Evolutionary conservation across 2,888 invertebrate genomes (phyloP), one percentile per base, ranked within the genome.

Genomic region (Leptinotarsa peninsularis): DNA sequence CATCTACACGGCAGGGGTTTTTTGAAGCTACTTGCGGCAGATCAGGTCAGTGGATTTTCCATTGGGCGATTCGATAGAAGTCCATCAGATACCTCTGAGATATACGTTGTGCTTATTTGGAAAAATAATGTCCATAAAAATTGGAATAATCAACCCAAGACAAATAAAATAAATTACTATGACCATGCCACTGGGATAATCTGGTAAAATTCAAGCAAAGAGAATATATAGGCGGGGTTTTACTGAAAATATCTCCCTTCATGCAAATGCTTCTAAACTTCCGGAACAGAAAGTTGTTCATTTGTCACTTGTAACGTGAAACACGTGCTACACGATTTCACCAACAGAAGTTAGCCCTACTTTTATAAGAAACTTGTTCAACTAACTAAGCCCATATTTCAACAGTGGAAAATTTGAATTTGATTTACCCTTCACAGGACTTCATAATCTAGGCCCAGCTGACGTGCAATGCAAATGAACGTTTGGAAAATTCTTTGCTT

Each of bases 261-360:
- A 63, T 63, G 63, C 43, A 63, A 43, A 63, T 63, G 63, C 17
- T 17, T 15, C 18, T 0, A 63, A 63, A 63, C 63, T 63, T 63
- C 63, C 27, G 33, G 27, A 63, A 63, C 63, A 63, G 63, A 63
- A 63, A 63, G 63, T 63, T 63, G 63, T 63, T 63, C 63, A 63
- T 63, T 63, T 63, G 63, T 63, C 63, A 18, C 43, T 43, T n/a
- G 63, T 33, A 63, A 63, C 27, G 63, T 63, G 63, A n/a, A 63
- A 63, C 63, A 63, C 63, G 63, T 63, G 63, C 63, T 63, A n/a
- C 63, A 43, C 63, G 63, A 63, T 63, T 63, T 43, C 43, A 3
- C 63, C 63, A n/a, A 63, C 63, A 63, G 63, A 63, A 63, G 63
- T 43, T 63, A n/a, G 63, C 63, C 63, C 43, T 27, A 43, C 63